Percentiles rank a stretch among this genome's conserved stretches.
phyloP scores from a whole-genome alignment of 1,140 invertebrate genomes.

The Phymastichus coffea region DNA sequence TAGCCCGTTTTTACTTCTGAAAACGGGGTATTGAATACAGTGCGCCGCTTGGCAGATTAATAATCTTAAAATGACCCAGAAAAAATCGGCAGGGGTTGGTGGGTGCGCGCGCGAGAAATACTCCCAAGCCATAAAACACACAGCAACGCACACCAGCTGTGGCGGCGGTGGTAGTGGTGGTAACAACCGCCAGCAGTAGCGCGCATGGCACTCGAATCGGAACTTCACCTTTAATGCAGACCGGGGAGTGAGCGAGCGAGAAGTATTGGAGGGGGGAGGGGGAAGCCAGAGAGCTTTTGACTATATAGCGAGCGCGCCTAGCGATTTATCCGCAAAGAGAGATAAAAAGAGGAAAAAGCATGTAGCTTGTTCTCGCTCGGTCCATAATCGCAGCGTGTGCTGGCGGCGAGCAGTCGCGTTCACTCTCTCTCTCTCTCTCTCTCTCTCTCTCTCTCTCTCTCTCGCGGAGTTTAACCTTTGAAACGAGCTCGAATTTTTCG shows the following conservation, averaged over 20 bases:
- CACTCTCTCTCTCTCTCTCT: slow-evolving; percentile 1
- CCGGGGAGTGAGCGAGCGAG: neutral
- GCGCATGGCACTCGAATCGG: neutral
- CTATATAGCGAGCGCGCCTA: neutral
- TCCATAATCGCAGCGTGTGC: too few species aligned
- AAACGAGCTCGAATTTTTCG: too few species aligned
- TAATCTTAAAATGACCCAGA: slow-evolving; percentile 28
- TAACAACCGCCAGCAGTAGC: too few species aligned
- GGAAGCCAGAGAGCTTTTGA: neutral
- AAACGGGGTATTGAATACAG: too few species aligned
- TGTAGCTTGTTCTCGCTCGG: too few species aligned
- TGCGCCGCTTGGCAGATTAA: slow-evolving; percentile 6
- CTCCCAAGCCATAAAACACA: too few species aligned
- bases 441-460: neutral
- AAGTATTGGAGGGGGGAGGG: neutral
- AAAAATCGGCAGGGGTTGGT: slow-evolving; percentile 8
- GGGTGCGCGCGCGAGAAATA: neutral
- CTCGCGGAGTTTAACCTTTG: too few species aligned
- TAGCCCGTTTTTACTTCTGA: too few species aligned
- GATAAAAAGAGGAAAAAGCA: too few species aligned
- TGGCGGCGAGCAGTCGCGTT: neutral
- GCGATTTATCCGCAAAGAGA: too few species aligned
- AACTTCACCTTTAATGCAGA: slow-evolving; percentile 14
- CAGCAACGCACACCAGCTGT: too few species aligned
- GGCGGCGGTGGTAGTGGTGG: too few species aligned